Percentiles rank a stretch among this genome's conserved stretches.
These are phyloP conservation scores for Yasuhikotakia modesta DNA, from an alignment of 2,797 vertebrate genomes.

Conservation along the genomic window DNA sequence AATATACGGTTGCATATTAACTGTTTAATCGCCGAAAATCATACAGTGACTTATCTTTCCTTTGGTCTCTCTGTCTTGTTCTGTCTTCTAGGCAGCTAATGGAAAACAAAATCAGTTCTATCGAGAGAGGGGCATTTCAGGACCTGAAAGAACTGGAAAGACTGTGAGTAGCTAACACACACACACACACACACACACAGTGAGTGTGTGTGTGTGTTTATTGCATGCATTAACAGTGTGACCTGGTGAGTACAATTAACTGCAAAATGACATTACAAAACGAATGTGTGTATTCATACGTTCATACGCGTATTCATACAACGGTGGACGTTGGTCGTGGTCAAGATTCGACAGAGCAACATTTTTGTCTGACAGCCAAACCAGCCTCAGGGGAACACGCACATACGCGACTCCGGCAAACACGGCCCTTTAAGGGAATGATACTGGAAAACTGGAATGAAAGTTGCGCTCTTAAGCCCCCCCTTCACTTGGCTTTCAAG, in stretches of 20 bases:
- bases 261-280: slow-evolving; percentile 23
- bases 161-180: slow-evolving; percentile 82
- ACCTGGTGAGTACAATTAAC: slow-evolving; percentile 32
- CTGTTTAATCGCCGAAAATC: slow-evolving; percentile 18
- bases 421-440: slow-evolving; percentile 73
- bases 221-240: slow-evolving; percentile 21
- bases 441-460: slow-evolving; percentile 75
- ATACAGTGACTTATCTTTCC: slow-evolving; percentile 25
- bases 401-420: slow-evolving; percentile 49
- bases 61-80: slow-evolving; percentile 18
- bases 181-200: slow-evolving; percentile 23
- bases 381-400: slow-evolving; percentile 77
- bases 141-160: slow-evolving; percentile 96
- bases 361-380: slow-evolving; percentile 83
- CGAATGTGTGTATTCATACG: slow-evolving; percentile 25
- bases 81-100: slow-evolving; percentile 85
- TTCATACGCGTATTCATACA: not conserved
- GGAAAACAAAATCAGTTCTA: slow-evolving; percentile 95
- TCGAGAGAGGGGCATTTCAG: slow-evolving; percentile 96
- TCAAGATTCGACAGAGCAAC: slow-evolving; percentile 78
- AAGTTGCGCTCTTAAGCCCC: slow-evolving; percentile 70
- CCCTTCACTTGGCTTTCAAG: slow-evolving; percentile 16
- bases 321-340: slow-evolving; percentile 69
- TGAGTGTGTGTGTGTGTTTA: slow-evolving; percentile 4
- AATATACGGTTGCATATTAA: not conserved